Percentiles rank a stretch among this genome's conserved stretches.
Conservation (phyloP, 2,888 invertebrate genomes). For the Thecophora atra region DNA sequence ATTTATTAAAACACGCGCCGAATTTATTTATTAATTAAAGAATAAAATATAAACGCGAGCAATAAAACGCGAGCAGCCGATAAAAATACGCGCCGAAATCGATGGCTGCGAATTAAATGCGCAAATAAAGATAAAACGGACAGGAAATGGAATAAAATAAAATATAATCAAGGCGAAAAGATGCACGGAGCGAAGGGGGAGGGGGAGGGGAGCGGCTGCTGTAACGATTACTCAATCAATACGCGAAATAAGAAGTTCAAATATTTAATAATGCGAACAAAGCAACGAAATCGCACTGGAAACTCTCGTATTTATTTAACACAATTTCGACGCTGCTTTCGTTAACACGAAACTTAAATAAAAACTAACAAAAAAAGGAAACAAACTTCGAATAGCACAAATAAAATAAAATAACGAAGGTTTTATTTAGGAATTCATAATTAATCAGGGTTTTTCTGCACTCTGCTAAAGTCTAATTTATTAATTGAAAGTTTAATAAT, state of each 20-base stretch:
- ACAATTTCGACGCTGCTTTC: background rate
- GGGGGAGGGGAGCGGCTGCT: background rate
- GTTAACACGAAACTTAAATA: too few relatives aligned
- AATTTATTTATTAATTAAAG: background rate
- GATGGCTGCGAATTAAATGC: slow-evolving; percentile 1
- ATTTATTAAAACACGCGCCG: background rate
- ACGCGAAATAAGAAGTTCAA: background rate
- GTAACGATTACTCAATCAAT: too few relatives aligned
- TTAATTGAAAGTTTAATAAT: too few relatives aligned
- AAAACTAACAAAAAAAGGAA: background rate
- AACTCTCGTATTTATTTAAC: background rate
- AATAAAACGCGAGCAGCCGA: slow-evolving; percentile 1
- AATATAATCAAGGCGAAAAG: background rate
- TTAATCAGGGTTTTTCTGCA: too few relatives aligned
- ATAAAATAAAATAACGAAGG: too few relatives aligned
- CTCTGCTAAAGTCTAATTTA: too few relatives aligned
- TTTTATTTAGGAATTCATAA: too few relatives aligned
- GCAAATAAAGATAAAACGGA: background rate
- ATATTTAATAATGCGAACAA: background rate
- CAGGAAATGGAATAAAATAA: background rate
- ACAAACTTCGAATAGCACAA: background rate
- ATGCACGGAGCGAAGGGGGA: background rate
- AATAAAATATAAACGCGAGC: background rate
- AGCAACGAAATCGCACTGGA: background rate
- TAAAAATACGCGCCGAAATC: background rate